phyloP scores from a whole-genome alignment of 2,113 vertebrate genomes.

The Taxidea taxus region DNA sequence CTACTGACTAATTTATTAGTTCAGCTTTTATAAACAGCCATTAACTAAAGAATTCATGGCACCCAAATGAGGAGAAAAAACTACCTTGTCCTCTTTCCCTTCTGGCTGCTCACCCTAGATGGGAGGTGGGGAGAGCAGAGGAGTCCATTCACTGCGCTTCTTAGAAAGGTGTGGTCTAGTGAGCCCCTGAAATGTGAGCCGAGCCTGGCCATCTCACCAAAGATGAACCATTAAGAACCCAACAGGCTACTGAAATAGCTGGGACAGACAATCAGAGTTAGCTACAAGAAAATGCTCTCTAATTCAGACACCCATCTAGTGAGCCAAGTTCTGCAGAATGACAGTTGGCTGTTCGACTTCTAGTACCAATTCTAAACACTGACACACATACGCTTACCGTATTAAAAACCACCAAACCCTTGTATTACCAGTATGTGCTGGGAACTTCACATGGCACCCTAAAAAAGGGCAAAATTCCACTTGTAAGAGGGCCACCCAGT shows the following conservation, averaged over 20 bases:
- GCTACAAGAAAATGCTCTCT: background rate
- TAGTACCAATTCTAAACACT: background rate
- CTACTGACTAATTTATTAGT: background rate
- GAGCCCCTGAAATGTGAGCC: background rate
- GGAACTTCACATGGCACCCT: background rate
- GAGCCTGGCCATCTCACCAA: background rate
- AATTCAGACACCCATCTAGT: background rate
- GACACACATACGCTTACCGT: background rate
- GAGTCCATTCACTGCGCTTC: background rate
- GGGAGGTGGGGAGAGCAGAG: accelerated
- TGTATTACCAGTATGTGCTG: background rate
- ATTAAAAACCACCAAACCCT: background rate
- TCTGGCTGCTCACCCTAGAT: background rate
- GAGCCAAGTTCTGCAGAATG: background rate
- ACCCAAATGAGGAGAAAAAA: background rate
- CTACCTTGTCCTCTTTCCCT: background rate
- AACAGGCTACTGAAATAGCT: background rate
- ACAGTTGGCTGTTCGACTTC: background rate
- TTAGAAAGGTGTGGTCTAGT: background rate
- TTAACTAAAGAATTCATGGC: background rate
- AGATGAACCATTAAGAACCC: background rate
- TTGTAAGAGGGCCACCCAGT: conserved; percentile 55
- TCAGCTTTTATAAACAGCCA: background rate
- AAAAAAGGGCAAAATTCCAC: conserved; percentile 48
- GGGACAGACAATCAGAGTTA: background rate